Base-by-base conservation (phyloP, 2,888 invertebrate species). In the Pediacus dermestoides region DNA sequence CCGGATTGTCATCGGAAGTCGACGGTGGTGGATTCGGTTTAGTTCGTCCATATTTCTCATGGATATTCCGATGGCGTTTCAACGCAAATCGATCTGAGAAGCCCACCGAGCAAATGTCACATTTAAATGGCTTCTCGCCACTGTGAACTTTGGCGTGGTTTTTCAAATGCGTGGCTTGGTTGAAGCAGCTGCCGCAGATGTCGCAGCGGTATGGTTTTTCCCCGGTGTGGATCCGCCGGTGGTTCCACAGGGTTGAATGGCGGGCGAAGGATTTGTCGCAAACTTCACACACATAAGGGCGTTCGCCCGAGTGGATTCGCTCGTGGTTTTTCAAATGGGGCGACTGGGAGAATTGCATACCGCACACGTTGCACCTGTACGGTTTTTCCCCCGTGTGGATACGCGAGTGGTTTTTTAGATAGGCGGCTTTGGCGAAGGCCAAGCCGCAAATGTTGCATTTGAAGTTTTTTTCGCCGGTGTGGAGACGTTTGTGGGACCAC, bases 241-340 rank as follows among this genome's bases (percentile, higher is more conserved):
- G 89, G 69, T 89, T 90, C 89, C 89, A 90, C 39, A 90, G 70
- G 0, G 89, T 90, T 4, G 88, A 88, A 66, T 89, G 89, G 48
- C 89, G 76, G 26, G 89, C 89, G 65, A 90, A 89, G 16, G 88
- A 88, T 69, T 90, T 90, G 64, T 89, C 88, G 61, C 89, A 90
- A 12, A 89, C 83, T 67, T 89, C 89, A 66, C 89, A 90, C 42
- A 89, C 88, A 65, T 89, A 89, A 0, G 89, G 89, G 47, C 88
- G 80, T 61, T 89, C 89, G 2, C 89, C 89, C 16, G 88, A 88
- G 66, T 90, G 89, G 38, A 89, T 89, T 58, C 89, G 76, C 68
- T 90, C 89, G 61, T 89, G 89, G 66, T 89, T 90, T 62, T 89
- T 89, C 36, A 90, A 72, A 74, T 90, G 89, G 1, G 89, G 89